Base-by-base conservation (phyloP, 2,888 invertebrate species). In the Dimorphilus gyrociliatus region DNA sequence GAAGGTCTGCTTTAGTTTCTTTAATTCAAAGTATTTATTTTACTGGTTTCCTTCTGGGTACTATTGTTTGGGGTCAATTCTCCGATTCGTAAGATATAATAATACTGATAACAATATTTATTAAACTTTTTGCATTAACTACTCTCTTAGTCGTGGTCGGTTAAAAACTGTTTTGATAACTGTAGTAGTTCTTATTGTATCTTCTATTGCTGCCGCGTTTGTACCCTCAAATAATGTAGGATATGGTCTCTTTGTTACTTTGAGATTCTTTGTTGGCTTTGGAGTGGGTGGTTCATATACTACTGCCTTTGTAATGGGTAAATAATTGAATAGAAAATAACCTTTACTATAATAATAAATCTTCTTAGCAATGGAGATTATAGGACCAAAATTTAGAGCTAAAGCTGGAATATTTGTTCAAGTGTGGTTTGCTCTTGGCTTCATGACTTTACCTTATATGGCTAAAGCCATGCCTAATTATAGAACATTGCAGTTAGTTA, bases 1-100 rank as follows among this genome's bases (percentile, higher is more conserved):
- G 28, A 7, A 14, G 25, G 5, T 15, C 28, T 8, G 23, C 19
- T 18, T 18, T 32, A 5, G 27, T 35, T 12, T 24, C 35, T 7
- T 17, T 35, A n/a, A 25, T 37, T 8, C 34, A 34, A 24, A 37
- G 37, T 3, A 32, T 41, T 19, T 41, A 41, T 32, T 39, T 41
- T 37, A 23, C 32, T 7, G 41, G 41, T 2, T 36, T 37, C 19
- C 35, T 41, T 16, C 27, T 33, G 7, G 41, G 41, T 4, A 32
- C 30, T 23, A 16, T 39, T 7, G 18, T 23, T 19, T 37, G 37
- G 19, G 41, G 41, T 3, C 27, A 29, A 12, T 10, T 41, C 7
- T 37, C 41, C 3, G 41, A 41, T 23, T 35, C 30, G 40, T 40
- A 27, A 6, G 29, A n/a, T n/a, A n/a, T n/a, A n/a, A n/a, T n/a